Evolutionary conservation across 2,797 vertebrate species (phyloP).

Genomic region (Meriones psammophilus): DNA sequence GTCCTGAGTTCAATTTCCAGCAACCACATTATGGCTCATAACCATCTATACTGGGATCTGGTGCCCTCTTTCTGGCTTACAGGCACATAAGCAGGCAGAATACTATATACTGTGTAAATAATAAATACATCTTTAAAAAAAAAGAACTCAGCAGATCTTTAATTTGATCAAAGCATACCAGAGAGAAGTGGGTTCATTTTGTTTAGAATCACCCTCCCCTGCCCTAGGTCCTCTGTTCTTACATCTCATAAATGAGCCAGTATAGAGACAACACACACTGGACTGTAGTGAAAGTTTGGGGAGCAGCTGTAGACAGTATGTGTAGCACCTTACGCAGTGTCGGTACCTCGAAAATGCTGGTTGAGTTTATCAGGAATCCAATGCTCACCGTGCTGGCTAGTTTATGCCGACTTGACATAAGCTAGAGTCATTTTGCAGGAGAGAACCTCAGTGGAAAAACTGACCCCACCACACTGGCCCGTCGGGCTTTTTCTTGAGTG

Average conservation of each 20-base stretch:
- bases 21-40: no score
- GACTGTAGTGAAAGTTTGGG: no score
- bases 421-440: neutral
- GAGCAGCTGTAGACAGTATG: neutral
- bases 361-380: slow-evolving; percentile 8
- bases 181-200: neutral
- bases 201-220: neutral
- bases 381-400: neutral
- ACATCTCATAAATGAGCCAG: neutral
- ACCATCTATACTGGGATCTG: no score
- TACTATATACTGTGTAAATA: no score
- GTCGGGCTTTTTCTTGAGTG: neutral
- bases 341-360: neutral
- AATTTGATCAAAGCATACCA: neutral
- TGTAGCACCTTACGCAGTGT: neutral
- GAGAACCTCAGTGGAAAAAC: neutral
- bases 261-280: neutral
- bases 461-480: neutral
- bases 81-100: no score
- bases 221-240: neutral
- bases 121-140: no score
- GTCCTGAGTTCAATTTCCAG: no score
- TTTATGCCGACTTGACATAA: neutral
- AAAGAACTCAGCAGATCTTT: neutral
- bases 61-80: no score